Base-by-base conservation (phyloP, 2,888 invertebrate genomes). In the Pristionchus arcanus region DNA sequence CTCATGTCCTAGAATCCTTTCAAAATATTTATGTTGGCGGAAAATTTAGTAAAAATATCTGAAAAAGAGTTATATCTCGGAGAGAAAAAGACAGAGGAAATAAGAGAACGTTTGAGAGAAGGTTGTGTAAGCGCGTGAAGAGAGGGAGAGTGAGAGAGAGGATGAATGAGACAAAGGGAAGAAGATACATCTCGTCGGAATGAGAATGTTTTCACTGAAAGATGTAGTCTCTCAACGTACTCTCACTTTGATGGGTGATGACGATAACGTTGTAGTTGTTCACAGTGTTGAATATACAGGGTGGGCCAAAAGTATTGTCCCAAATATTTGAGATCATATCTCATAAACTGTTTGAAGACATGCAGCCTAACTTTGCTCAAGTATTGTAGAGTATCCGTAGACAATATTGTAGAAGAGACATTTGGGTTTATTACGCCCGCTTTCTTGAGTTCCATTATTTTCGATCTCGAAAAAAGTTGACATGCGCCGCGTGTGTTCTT, bases 91-190 rank as follows among this genome's bases (percentile, higher is more conserved):
- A 88, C 59, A 37, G 89, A 87, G 89, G 89, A 21, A 87, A 90
- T 21, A 91, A 42, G 77, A 49, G 74, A 77, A 31, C 68, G 31
- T 68, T 74, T 89, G 90, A 49, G 90, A 91, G 49, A 90, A 91
- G 77, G 87, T 90, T 34, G 90, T 90, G 42, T 89, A 90, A 34
- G 90, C 90, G 89, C 90, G 90, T 77, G 53, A 74, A 71, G 15
- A 28, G 63, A 89, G 42, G 89, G 31, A 90, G 90, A 42, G 74
- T 4, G 77, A 77, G 42, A 49, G 42, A 31, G 42, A 25, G 77
- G 19, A 86, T 85, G 59, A 85, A 90, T 59, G 85, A 34, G 90
- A 87, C 68, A 90, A 88, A n/a, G 77, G 87, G 37, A 25, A 66
- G 16, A 9, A 81, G 21, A n/a, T 13, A 42, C 42, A 77, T 21